Base-by-base conservation (phyloP, 2,113 vertebrate species). In the Perccottus glenii region DNA sequence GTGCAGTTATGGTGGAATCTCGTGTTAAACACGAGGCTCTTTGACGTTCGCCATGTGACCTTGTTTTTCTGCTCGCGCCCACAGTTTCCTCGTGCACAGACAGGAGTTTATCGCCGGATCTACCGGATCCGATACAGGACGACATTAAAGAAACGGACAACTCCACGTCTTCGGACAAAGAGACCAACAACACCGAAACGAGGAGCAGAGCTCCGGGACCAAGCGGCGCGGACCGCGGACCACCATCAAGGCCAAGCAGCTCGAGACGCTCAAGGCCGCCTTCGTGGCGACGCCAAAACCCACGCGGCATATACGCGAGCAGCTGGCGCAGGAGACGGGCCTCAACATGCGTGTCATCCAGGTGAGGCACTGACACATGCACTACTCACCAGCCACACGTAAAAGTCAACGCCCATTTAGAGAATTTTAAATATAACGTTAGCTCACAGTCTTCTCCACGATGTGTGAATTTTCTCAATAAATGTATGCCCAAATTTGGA, bases 311-410 rank as follows among this genome's bases (percentile, higher is more conserved):
- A 98, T 99, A 86, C 94, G 97, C 11, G 97, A 98, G 65, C 97
- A 99, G 88, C 91, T 98, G 88, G 97, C 97, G 0, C 97, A 99
- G 90, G 97, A 98, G 82, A 99, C 97, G 0, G 97, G 97, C 11
- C 95, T 99, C 47, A 99, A 98, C 86, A 99, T 98, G 96, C 90
- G 96, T 14, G 97, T 98, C 43, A 99, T 99, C 73, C 97, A 99
- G 96, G 97, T 99, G 87, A 82, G 73, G 32, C 0, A 15, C 16
- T 9, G 5, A 14, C 4, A 35, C 5, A 33, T 27, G 19, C 19
- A 27, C 19, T 27, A 27, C 3, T 2, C 19, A 27, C 3, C 19
- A 27, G 3, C 3, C 19, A 27, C 19, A 27, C 19, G 19, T 27
- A 27, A 27, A 27, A 27, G 19, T 27, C 19, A 27, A 27, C 19